Evolutionary conservation across 2,797 vertebrate species (phyloP).

Genomic region (Anableps anableps): DNA sequence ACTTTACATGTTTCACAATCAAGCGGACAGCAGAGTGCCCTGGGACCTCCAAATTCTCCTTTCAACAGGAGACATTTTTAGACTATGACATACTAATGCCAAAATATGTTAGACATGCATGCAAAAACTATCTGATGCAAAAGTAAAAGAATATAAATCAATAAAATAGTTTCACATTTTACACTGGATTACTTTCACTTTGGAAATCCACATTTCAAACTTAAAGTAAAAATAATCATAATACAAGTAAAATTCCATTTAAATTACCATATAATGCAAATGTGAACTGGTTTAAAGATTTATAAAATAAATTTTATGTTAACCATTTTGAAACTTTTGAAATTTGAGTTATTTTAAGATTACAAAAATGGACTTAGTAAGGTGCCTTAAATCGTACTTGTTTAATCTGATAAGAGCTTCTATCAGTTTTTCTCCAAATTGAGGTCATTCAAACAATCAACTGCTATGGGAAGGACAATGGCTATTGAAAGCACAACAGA

Average conservation of each 20-base stretch:
- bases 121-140: background rate
- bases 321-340: background rate
- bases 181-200: background rate
- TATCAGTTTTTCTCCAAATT: background rate
- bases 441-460: background rate
- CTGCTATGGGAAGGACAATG: no score
- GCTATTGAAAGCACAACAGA: background rate
- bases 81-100: background rate
- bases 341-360: background rate
- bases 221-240: background rate
- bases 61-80: background rate
- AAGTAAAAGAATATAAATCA: background rate
- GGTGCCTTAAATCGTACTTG: background rate
- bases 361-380: background rate
- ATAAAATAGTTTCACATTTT: background rate
- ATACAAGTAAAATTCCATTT: background rate
- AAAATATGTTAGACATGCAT: background rate
- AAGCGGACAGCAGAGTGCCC: background rate
- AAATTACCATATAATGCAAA: background rate
- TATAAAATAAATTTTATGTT: background rate
- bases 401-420: background rate
- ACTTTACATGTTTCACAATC: background rate
- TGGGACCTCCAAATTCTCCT: background rate
- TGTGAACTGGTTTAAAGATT: background rate
- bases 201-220: background rate